phyloP scores from a whole-genome alignment of 2,797 vertebrate genomes.

The Clarias platycephalus region DNA sequence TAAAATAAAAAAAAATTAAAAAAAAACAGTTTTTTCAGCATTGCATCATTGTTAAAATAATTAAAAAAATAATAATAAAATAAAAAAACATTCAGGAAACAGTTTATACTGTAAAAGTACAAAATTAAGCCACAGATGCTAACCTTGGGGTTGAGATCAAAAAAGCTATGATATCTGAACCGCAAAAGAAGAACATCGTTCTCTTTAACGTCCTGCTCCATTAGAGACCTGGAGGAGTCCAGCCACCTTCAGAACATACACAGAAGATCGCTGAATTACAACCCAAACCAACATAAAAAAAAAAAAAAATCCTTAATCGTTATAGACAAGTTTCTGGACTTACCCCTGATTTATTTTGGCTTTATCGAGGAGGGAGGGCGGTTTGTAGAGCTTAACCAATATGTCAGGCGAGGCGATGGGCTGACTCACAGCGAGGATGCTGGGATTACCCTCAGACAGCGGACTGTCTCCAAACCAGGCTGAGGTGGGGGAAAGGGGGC shows the following conservation, averaged over 20 bases:
- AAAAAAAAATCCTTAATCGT: background rate
- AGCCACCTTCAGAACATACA: constrained; percentile 81
- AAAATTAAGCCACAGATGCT: background rate
- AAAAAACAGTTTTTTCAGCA: background rate
- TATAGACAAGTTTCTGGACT: constrained; percentile 57
- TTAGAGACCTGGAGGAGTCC: constrained; percentile 96
- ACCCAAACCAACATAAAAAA: background rate
- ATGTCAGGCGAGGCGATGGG: constrained; percentile 94
- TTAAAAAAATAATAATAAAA: background rate
- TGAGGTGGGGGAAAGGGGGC: constrained; percentile 93
- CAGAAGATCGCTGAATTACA: background rate
- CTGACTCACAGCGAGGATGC: constrained; percentile 96
- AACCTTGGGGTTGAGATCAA: constrained; percentile 99
- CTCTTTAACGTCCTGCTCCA: constrained; percentile 99
- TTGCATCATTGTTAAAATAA: background rate
- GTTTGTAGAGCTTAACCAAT: constrained; percentile 95
- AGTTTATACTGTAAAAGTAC: background rate
- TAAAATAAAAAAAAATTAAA: background rate
- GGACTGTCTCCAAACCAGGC: constrained; percentile 99
- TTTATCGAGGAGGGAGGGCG: constrained; percentile 95
- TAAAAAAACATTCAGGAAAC: background rate
- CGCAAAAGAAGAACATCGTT: constrained; percentile 95
- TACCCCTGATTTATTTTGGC: constrained; percentile 99
- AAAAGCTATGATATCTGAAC: constrained; percentile 99
- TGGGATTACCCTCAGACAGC: constrained; percentile 95